Evolutionary conservation across 2,797 vertebrate species (phyloP), one percentile per base, ranked within the genome.

Genomic region (Crypturellus tataupa): DNA sequence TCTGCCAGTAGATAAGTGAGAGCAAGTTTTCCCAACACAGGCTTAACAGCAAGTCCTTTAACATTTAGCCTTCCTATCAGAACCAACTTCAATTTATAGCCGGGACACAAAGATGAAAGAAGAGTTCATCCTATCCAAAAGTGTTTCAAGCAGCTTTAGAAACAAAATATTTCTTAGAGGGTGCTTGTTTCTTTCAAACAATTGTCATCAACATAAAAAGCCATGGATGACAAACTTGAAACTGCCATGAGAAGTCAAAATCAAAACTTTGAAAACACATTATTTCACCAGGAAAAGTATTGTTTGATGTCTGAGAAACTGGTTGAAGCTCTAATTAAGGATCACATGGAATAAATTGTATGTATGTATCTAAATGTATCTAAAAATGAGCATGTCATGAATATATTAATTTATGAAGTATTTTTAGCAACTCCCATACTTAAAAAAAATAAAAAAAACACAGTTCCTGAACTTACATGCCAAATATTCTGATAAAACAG

Each of bases 1-100:
- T 69, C 46, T 77, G 69, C 23, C 59, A 71, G 51, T 31, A 80
- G 49, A 56, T 27, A 75, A 77, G 49, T 6, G 27, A 83, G 33
- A 71, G 23, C 56, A 60, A 70, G 16, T 60, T 86, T 89, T 80
- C 78, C 76, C 59, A 89, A 89, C 33, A 68, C 25, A 69, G 25
- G 49, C 46, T 76, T 81, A 64, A 65, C 60, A 88, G 42, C 46
- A 85, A 89, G 69, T 10, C 59, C n/a, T 87, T 67, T 37, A 85
- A 95, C 77, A 89, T 76, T 80, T 94, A 85, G 64, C 46, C 78
- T 83, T 79, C 67, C 85, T 90, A 96, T 91, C 72, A 76, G 89
- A 93, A 89, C 64, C 37, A 90, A 5, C 56, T 62, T 71, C 51
- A 87, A 82, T 78, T 94, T 89, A 90, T 80, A 87, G 19, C 39